Conservation (phyloP, 1,140 invertebrate genomes). For the Carcinoscorpius rotundicauda region DNA sequence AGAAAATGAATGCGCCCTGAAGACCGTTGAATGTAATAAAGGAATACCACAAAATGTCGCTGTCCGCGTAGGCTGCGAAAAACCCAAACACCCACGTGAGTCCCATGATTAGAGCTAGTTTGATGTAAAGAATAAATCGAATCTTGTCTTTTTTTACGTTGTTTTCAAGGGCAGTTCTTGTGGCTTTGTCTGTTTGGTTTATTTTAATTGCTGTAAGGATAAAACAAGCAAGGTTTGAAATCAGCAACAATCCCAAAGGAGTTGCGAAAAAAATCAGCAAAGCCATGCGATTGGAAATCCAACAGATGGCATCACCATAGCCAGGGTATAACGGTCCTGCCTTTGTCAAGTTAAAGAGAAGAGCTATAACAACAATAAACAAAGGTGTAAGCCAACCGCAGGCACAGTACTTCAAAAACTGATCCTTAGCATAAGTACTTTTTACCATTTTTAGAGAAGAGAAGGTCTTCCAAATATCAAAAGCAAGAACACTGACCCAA, state of each 20-base stretch:
- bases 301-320: constrained; percentile 33
- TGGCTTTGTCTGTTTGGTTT: constrained; percentile 8
- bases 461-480: constrained; percentile 82
- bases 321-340: constrained; percentile 22
- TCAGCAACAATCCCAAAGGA: constrained; percentile 36
- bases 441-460: constrained; percentile 24
- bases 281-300: constrained; percentile 40
- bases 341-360: constrained; percentile 18
- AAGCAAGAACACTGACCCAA: constrained; percentile 92
- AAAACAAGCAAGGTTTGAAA: constrained; percentile 41
- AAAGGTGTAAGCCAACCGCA: constrained; percentile 31
- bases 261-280: constrained; percentile 41
- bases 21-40: constrained; percentile 35
- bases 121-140: constrained; percentile 36
- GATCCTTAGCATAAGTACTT: neutral
- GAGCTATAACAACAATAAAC: constrained; percentile 24
- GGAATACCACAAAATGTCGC: constrained; percentile 26
- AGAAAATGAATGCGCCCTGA: constrained; percentile 39
- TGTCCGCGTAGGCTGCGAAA: constrained; percentile 27
- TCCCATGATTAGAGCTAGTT: constrained; percentile 39
- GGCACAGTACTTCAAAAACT: constrained; percentile 23
- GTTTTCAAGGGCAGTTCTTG: constrained; percentile 9
- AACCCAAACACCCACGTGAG: constrained; percentile 40
- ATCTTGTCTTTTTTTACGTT: constrained; percentile 3
- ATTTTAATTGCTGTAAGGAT: constrained; percentile 32